Evolutionary conservation across 2,113 vertebrate genomes (phyloP).

Genomic region (Sphaerodactylus townsendi): DNA sequence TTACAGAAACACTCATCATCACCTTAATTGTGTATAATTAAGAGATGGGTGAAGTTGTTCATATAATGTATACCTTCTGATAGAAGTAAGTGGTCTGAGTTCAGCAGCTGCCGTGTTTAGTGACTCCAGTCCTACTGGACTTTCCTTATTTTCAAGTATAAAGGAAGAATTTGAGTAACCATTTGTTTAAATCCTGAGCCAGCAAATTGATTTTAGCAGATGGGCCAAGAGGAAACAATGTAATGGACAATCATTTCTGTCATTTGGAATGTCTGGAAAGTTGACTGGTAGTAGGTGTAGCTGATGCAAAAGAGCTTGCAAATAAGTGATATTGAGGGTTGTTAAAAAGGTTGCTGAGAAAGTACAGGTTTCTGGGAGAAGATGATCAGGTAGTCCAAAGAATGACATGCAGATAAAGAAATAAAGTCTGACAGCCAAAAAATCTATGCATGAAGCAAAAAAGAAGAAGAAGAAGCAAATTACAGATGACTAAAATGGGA

Average conservation of each 20-base stretch:
- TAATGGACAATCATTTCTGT: constrained; percentile 33
- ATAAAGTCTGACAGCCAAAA: background rate
- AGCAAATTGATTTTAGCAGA: constrained; percentile 58
- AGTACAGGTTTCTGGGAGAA: background rate
- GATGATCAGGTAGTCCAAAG: background rate
- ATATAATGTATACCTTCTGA: background rate
- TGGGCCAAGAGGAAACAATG: constrained; percentile 44
- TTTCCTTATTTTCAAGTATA: background rate
- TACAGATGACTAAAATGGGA: background rate
- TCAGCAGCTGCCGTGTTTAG: constrained; percentile 46
- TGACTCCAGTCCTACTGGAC: constrained; percentile 43
- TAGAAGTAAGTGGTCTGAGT: constrained; percentile 12
- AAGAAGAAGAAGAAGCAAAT: background rate
- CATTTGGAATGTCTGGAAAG: constrained; percentile 61
- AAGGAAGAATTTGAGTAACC: constrained; percentile 19
- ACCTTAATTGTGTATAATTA: background rate
- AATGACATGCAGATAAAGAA: background rate
- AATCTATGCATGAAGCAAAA: background rate
- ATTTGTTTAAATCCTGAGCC: constrained; percentile 30
- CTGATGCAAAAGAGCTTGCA: background rate
- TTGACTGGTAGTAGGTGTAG: constrained; percentile 25
- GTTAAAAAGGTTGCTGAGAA: constrained; percentile 15
- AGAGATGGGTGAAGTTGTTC: background rate
- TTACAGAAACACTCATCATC: constrained; percentile 11
- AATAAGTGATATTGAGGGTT: background rate